Evolutionary conservation across 2,888 invertebrate species (phyloP).

Genomic region (Brassicogethes aeneus): DNA sequence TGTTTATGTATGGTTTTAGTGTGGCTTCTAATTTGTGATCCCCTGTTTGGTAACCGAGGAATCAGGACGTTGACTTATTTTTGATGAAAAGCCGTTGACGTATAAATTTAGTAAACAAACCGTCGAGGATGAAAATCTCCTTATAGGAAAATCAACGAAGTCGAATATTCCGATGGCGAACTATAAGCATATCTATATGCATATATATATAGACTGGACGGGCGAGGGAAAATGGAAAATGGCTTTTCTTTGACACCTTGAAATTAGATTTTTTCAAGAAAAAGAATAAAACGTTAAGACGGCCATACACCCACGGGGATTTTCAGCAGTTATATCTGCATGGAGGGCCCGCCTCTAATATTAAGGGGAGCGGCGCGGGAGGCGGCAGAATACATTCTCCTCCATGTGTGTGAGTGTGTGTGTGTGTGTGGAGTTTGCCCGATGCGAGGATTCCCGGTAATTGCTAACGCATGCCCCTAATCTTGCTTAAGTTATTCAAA

Average conservation of each 20-base stretch:
- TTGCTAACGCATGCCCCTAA: constrained; percentile 3
- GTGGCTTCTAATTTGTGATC: no score
- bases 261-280: constrained; percentile 43
- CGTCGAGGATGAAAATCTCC: not conserved
- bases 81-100: not conserved
- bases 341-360: constrained; percentile 8
- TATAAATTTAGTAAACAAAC: not conserved
- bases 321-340: constrained; percentile 37
- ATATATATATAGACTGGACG: constrained; percentile 37
- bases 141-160: not conserved
- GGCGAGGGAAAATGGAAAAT: constrained; percentile 40
- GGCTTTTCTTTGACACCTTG: constrained; percentile 45
- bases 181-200: constrained; percentile 35
- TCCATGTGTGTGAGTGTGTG: not conserved
- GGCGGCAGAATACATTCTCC: not conserved
- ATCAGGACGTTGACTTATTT: not conserved
- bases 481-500: no score
- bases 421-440: no score
- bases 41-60: no score
- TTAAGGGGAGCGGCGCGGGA: no score
- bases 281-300: constrained; percentile 38
- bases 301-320: constrained; percentile 34
- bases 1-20: no score
- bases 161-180: constrained; percentile 36
- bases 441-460: constrained; percentile 2